Conservation (phyloP, 2,797 vertebrate species). For the Acrossocheilus wenchowensis region DNA sequence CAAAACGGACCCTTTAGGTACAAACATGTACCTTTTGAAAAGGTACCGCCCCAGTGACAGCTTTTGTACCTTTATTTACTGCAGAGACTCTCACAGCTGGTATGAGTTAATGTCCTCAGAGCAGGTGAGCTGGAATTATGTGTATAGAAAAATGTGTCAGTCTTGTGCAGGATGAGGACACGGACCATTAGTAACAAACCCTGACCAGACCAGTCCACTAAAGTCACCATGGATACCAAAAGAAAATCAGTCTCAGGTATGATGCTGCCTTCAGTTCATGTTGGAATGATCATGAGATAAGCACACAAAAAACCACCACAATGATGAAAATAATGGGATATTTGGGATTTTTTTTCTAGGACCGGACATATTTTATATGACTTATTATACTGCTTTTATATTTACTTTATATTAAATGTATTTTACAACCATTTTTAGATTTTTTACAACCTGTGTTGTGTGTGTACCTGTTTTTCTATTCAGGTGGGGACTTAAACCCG, state of each 20-base stretch:
- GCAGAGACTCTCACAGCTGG: neutral
- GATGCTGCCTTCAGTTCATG: neutral
- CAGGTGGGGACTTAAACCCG: too few relatives aligned
- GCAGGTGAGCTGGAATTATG: neutral
- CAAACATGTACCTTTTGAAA: too few relatives aligned
- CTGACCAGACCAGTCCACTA: neutral
- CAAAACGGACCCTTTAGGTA: too few relatives aligned
- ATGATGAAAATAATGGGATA: too few relatives aligned
- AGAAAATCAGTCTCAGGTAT: slow-evolving; percentile 19
- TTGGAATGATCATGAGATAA: neutral
- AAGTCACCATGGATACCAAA: slow-evolving; percentile 40
- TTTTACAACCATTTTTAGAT: too few relatives aligned
- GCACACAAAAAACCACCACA: neutral
- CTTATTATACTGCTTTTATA: neutral
- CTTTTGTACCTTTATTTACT: neutral
- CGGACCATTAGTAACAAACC: neutral
- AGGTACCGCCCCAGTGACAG: too few relatives aligned
- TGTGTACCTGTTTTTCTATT: too few relatives aligned
- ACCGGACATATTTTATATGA: neutral
- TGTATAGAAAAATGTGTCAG: neutral
- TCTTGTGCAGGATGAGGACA: neutral
- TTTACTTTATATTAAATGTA: neutral
- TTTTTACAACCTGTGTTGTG: too few relatives aligned
- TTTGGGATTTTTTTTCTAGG: too few relatives aligned
- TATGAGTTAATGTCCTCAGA: neutral